Conservation (phyloP, 2,888 invertebrate species). For the Melinopterus prodromus region DNA sequence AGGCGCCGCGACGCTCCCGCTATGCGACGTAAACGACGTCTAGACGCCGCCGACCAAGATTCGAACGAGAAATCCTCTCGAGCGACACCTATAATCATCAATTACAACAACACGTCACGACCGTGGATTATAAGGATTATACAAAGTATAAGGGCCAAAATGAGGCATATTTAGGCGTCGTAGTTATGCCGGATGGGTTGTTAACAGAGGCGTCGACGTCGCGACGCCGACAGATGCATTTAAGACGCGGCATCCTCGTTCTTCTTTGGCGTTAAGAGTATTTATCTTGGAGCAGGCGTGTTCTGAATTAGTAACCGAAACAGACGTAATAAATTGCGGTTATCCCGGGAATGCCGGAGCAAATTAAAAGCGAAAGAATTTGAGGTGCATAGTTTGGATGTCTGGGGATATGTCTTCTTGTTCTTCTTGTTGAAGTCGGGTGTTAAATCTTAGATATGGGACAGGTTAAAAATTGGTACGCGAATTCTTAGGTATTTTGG, state of each 20-base stretch:
- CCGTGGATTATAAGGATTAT: neutral
- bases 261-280: neutral
- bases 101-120: neutral
- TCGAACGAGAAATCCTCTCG: neutral
- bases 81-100: neutral
- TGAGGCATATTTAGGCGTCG: neutral
- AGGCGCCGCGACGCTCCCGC: neutral
- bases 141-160: neutral
- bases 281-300: neutral
- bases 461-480: neutral
- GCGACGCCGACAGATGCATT: neutral
- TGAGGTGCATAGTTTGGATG: neutral
- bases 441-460: neutral
- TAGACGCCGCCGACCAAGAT: neutral
- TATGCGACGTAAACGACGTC: neutral
- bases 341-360: neutral
- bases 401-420: neutral
- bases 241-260: neutral
- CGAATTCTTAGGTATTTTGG: constrained; percentile 4
- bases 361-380: neutral
- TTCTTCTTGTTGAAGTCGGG: neutral
- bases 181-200: neutral
- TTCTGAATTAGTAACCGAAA: neutral
- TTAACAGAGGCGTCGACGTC: neutral
- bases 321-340: neutral